These are phyloP conservation scores for Pissodes strobi DNA, from an alignment of 1,140 invertebrate species.

Conservation along the genomic window DNA sequence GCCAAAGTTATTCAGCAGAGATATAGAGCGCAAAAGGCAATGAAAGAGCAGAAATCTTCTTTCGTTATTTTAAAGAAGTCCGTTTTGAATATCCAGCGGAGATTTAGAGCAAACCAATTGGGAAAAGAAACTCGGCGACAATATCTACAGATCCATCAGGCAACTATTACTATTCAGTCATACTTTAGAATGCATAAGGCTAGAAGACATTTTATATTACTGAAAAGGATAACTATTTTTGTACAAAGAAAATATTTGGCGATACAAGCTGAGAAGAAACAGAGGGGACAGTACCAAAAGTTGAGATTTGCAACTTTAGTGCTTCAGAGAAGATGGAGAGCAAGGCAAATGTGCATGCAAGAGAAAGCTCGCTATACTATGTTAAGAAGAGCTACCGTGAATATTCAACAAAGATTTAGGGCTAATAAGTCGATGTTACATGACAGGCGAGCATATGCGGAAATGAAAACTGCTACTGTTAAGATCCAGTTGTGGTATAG, in stretches of 20 bases:
- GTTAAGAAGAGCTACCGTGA: conserved; percentile 28
- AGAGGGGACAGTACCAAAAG: neutral
- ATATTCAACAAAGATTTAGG: conserved; percentile 49
- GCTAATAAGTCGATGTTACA: conserved; percentile 46
- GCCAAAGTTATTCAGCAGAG: conserved; percentile 41
- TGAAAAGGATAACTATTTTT: neutral
- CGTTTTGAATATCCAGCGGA: conserved; percentile 50
- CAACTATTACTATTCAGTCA: conserved; percentile 34
- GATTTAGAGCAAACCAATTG: conserved; percentile 40
- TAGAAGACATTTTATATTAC: conserved; percentile 33
- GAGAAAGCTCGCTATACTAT: conserved; percentile 31
- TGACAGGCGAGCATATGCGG: conserved; percentile 45
- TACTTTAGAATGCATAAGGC: conserved; percentile 17
- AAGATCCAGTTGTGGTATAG: conserved; percentile 55
- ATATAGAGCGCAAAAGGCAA: conserved; percentile 45
- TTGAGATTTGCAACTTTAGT: conserved; percentile 30
- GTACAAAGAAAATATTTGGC: neutral
- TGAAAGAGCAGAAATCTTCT: conserved; percentile 38
- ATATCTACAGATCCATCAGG: neutral
- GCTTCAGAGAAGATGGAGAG: conserved; percentile 50
- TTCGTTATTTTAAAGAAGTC: conserved; percentile 48
- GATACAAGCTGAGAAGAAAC: neutral
- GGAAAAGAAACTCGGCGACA: neutral
- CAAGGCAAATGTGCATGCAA: conserved; percentile 1
- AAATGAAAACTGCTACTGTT: conserved; percentile 45